Base-by-base conservation (phyloP, 2,113 vertebrate genomes). In the Pogonocichla stellata region DNA sequence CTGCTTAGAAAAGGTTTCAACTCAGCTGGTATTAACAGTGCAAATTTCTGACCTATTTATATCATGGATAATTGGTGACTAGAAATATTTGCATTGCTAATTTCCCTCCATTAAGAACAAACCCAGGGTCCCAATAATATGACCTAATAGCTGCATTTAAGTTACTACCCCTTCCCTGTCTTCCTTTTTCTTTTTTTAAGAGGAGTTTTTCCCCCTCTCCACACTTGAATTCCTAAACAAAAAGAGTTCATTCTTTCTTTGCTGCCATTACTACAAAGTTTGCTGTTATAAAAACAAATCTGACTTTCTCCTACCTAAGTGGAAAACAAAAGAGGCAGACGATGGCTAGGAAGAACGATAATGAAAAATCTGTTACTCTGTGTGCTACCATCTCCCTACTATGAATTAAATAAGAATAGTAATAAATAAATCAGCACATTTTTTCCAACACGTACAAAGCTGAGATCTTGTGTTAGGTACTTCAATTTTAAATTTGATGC, bases 81-180 rank as follows among this genome's bases (percentile, higher is more conserved):
- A 92, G 91, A 98, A 98, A 97, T 97, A 98, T 98, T 97, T 97
- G 97, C 97, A 98, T 97, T 97, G 96, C 97, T 97, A 97, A 98
- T 98, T 97, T 97, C 82, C 77, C 36, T 90, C 93, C 86, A 96
- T 96, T 97, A 95, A 84, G 93, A 91, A 94, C 73, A 96, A 96
- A 94, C 38, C 19, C 65, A 86, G 42, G 64, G 85, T 93, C 92
- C 87, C 84, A 86, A 83, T 95, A 97, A 96, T 77, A 94, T 33
- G 48, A 43, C 92, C 97, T 98, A 96, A 97, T 94, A 95, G 95
- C 84, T 91, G 81, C 95, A 73, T 93, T 97, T 95, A 96, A 90
- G 91, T 86, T 90, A 78, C 85, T 93, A 69, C 56, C 93, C 95
- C 86, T 92, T 95, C 86, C 40, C 45, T 10, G 4, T 56, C 19